Percentiles rank a stretch among this genome's conserved stretches.
Evolutionary conservation across 2,113 vertebrate species (phyloP).

Genomic region (Corapipo altera): DNA sequence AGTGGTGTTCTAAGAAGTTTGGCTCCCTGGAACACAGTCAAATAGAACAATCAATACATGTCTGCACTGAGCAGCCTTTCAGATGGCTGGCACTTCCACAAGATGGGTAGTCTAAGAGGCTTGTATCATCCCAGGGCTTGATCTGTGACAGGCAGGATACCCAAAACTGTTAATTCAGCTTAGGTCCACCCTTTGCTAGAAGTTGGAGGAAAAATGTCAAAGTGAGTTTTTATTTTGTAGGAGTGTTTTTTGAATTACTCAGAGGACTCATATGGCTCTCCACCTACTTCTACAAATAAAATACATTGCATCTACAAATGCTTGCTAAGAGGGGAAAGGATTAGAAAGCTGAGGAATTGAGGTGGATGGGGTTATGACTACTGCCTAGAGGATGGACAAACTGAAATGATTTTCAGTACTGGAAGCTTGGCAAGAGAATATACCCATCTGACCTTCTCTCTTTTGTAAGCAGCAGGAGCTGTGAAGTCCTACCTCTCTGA

Average conservation of each 20-base stretch:
- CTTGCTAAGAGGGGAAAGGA: neutral
- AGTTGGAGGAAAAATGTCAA: neutral
- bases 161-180: neutral
- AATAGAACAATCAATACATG: neutral
- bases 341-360: neutral
- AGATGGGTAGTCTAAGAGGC: neutral
- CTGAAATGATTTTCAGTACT: neutral
- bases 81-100: neutral
- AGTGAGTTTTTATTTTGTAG: neutral
- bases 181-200: neutral
- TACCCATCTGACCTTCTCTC: neutral
- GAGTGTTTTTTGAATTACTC: neutral
- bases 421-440: neutral
- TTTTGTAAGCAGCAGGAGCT: neutral
- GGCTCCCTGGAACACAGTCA: neutral
- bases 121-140: neutral
- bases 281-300: neutral
- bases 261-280: neutral
- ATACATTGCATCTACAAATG: neutral
- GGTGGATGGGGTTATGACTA: neutral
- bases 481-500: neutral
- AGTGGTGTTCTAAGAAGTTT: neutral
- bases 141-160: neutral
- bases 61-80: neutral
- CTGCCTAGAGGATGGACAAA: neutral